phyloP scores from a whole-genome alignment of 2,888 invertebrate genomes.

The Pseudococcus jackbeardsleyi region DNA sequence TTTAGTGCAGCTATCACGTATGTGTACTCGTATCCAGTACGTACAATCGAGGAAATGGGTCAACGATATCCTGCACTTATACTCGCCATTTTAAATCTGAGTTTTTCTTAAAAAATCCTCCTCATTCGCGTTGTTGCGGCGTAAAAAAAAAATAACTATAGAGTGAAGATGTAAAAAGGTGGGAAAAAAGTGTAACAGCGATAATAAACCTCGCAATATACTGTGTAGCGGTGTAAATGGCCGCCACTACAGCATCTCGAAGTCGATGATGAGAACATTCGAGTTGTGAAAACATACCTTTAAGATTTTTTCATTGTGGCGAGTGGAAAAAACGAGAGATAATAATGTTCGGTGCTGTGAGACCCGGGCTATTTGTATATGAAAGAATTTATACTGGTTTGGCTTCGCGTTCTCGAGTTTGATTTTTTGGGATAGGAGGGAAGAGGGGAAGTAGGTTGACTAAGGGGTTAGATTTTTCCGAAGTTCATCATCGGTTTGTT shows the following conservation, averaged over 20 bases:
- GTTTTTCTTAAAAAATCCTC: background rate
- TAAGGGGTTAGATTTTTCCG: no score
- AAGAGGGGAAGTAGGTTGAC: no score
- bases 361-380: background rate
- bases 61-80: conserved; percentile 46
- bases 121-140: background rate
- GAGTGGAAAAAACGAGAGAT: background rate
- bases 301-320: background rate
- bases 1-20: background rate
- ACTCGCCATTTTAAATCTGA: conserved; percentile 4
- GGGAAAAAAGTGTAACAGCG: background rate
- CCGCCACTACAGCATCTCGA: background rate
- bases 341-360: background rate
- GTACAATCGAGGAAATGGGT: conserved; percentile 18
- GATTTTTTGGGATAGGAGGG: no score
- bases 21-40: background rate
- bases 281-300: conserved; percentile 19
- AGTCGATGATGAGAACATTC: conserved; percentile 37
- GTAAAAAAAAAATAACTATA: background rate
- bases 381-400: no score
- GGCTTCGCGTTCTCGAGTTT: no score
- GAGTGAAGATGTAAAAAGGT: background rate
- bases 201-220: background rate
- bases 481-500: no score
- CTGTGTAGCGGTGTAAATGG: background rate